Conservation (phyloP, 2,888 invertebrate genomes). For the Danaus chrysippus region DNA sequence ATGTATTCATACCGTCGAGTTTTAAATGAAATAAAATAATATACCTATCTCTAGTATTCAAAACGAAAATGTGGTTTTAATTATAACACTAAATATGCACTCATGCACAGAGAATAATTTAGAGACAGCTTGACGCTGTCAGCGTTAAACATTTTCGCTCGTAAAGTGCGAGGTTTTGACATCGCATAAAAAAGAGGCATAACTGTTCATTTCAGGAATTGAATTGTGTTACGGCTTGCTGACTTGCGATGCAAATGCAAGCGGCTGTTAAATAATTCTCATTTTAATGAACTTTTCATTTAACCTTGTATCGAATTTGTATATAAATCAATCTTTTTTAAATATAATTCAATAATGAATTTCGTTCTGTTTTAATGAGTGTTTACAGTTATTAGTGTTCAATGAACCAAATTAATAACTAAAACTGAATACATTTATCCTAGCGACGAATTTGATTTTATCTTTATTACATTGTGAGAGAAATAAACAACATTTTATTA, state of each 20-base stretch:
- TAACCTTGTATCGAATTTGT: neutral
- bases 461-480: no score
- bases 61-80: neutral
- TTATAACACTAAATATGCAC: neutral
- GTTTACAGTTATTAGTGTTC: no score
- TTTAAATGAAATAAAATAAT: no score
- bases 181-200: constrained; percentile 8
- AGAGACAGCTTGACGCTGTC: constrained; percentile 1
- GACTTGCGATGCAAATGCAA: constrained; percentile 7
- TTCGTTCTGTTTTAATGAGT: neutral
- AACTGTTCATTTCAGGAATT: constrained; percentile 20
- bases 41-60: neutral
- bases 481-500: no score
- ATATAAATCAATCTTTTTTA: neutral
- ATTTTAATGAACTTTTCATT: neutral
- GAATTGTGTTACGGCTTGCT: constrained; percentile 18
- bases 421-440: no score
- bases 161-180: neutral
- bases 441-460: no score
- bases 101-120: neutral
- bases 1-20: no score
- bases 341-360: neutral
- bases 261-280: neutral
- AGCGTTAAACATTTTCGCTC: neutral
- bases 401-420: no score